Evolutionary conservation across 2,797 vertebrate species (phyloP).

Genomic region (Sitta carolinensis): DNA sequence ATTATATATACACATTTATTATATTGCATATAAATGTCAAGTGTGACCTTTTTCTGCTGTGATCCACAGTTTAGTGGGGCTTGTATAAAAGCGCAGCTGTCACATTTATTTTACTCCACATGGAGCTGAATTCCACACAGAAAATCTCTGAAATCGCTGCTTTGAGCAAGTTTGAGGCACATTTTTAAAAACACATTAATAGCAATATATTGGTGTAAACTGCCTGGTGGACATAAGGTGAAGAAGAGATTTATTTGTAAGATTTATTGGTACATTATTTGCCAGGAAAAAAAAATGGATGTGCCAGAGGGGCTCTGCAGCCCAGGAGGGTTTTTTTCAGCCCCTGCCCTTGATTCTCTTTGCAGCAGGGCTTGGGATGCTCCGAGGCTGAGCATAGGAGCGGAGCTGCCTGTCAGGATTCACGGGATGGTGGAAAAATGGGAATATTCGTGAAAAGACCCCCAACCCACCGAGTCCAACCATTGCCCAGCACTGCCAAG

Average conservation of each 20-base stretch:
- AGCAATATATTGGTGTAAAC: fast-evolving
- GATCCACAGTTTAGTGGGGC: background rate
- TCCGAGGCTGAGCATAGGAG: fast-evolving
- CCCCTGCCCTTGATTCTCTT: background rate
- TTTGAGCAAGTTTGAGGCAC: background rate
- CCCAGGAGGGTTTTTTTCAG: fast-evolving
- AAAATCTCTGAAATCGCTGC: background rate
- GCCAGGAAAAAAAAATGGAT: background rate
- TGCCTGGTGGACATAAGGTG: background rate
- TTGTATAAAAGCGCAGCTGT: background rate
- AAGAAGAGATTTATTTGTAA: too few species aligned
- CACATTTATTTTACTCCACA: background rate
- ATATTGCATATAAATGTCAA: background rate
- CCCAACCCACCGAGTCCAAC: background rate
- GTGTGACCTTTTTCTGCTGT: background rate
- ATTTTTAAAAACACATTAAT: fast-evolving
- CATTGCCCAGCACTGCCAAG: background rate
- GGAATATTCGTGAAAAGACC: background rate
- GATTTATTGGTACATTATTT: background rate
- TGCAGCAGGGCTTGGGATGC: background rate
- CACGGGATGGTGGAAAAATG: background rate
- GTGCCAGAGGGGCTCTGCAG: background rate
- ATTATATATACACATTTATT: background rate
- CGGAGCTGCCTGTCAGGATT: background rate
- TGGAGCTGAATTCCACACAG: background rate